Percentiles rank a stretch among this genome's conserved stretches.
These are phyloP conservation scores for Delichon dasypus DNA, from an alignment of 2,797 vertebrate genomes.

Conservation along the genomic window DNA sequence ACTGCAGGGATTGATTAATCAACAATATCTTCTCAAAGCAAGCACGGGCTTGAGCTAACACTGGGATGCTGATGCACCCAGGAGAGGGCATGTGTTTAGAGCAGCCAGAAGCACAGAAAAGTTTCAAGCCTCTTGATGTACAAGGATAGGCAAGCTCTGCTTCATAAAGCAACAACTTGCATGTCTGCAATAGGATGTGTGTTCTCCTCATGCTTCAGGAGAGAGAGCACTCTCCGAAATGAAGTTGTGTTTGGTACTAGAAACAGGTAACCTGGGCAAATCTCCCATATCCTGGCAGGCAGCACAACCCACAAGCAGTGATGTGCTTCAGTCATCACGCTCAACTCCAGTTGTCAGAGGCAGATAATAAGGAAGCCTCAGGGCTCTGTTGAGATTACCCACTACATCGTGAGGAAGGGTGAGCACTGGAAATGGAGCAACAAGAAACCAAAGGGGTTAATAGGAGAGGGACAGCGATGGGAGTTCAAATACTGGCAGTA, in stretches of 20 bases:
- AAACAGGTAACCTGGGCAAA: background rate
- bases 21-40: background rate
- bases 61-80: background rate
- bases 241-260: background rate
- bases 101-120: background rate
- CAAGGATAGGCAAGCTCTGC: background rate
- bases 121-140: background rate
- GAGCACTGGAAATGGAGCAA: background rate
- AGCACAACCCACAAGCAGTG: background rate
- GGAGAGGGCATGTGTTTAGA: background rate
- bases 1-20: background rate
- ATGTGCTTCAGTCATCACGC: background rate
- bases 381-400: background rate
- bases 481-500: background rate
- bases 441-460: background rate
- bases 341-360: background rate
- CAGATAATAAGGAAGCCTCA: background rate
- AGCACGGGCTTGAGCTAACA: background rate
- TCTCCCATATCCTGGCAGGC: background rate
- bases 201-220: background rate
- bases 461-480: background rate
- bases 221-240: background rate
- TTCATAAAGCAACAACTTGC: fast-evolving
- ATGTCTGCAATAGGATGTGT: background rate
- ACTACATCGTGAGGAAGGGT: background rate